These are phyloP conservation scores for Paratilapia polleni DNA, from an alignment of 2,113 vertebrate genomes.

Conservation along the genomic window DNA sequence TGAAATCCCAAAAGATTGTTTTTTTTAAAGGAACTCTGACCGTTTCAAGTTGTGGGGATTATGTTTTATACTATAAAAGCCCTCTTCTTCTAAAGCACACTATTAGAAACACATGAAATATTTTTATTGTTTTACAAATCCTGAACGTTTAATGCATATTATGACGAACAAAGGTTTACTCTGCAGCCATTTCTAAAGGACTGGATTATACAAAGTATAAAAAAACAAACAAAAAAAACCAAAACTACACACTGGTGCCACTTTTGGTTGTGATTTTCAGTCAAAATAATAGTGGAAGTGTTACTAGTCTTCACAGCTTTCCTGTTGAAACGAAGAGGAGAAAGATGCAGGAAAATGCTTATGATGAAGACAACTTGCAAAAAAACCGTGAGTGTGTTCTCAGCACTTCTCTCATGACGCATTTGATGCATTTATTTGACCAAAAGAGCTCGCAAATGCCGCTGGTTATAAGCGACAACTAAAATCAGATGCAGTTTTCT, in stretches of 20 bases:
- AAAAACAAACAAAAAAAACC: too few relatives aligned
- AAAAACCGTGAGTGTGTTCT: too few relatives aligned
- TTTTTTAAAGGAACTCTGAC: background rate
- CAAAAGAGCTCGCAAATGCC: background rate
- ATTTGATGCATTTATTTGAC: background rate
- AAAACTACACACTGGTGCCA: too few relatives aligned
- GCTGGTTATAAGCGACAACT: background rate
- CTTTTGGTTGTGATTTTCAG: too few relatives aligned
- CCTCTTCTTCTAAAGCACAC: background rate
- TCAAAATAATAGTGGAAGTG: too few relatives aligned
- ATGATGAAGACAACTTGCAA: too few relatives aligned
- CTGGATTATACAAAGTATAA: too few relatives aligned
- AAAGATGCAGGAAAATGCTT: too few relatives aligned
- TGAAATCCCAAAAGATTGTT: background rate
- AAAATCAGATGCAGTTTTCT: background rate
- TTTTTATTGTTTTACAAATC: background rate
- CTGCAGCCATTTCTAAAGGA: too few relatives aligned
- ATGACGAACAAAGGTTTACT: background rate
- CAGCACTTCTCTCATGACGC: background rate
- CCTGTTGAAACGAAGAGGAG: too few relatives aligned
- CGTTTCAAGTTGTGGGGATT: background rate
- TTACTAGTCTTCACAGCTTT: too few relatives aligned
- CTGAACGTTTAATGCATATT: background rate
- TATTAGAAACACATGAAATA: background rate
- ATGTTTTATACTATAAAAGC: background rate